phyloP scores from a whole-genome alignment of 2,888 invertebrate species.

The Mechanitis mazaeus region DNA sequence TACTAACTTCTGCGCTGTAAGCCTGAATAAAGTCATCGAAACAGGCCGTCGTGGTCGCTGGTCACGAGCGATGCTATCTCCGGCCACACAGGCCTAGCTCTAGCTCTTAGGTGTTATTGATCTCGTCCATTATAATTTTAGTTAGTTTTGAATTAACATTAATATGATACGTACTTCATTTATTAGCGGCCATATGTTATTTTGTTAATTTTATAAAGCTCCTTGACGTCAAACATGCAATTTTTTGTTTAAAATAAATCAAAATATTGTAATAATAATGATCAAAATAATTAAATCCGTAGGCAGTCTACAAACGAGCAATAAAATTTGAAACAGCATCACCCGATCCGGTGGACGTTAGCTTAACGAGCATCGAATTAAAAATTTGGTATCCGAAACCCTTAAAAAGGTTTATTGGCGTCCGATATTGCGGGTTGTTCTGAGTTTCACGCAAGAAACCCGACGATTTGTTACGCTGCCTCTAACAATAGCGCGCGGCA shows the following conservation, averaged over 20 bases:
- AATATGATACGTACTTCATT: too few relatives aligned
- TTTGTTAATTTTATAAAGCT: too few relatives aligned
- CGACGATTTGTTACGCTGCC: slow-evolving; percentile 51
- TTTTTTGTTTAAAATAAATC: background rate
- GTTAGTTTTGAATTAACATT: slow-evolving; percentile 1
- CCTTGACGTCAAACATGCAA: background rate
- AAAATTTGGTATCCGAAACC: slow-evolving; percentile 51
- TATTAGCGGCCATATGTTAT: too few relatives aligned
- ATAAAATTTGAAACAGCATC: slow-evolving; percentile 27
- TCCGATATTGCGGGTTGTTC: slow-evolving; percentile 35
- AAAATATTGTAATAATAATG: background rate
- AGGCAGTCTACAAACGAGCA: slow-evolving; percentile 21
- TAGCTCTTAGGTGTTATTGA: slow-evolving; percentile 25
- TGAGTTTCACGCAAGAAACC: slow-evolving; percentile 52
- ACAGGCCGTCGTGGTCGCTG: slow-evolving; percentile 46
- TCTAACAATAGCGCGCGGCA: slow-evolving; percentile 58
- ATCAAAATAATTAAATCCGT: slow-evolving; percentile 2
- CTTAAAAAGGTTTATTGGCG: slow-evolving; percentile 38
- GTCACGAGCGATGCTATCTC: slow-evolving; percentile 63
- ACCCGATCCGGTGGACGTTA: slow-evolving; percentile 29
- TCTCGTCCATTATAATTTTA: slow-evolving; percentile 16
- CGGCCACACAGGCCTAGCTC: slow-evolving; percentile 37
- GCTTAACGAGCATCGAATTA: slow-evolving; percentile 56
- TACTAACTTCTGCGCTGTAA: slow-evolving; percentile 11
- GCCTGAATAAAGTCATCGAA: slow-evolving; percentile 57